These are phyloP conservation scores for Sitta carolinensis DNA, from an alignment of 2,797 vertebrate species.

Conservation along the genomic window DNA sequence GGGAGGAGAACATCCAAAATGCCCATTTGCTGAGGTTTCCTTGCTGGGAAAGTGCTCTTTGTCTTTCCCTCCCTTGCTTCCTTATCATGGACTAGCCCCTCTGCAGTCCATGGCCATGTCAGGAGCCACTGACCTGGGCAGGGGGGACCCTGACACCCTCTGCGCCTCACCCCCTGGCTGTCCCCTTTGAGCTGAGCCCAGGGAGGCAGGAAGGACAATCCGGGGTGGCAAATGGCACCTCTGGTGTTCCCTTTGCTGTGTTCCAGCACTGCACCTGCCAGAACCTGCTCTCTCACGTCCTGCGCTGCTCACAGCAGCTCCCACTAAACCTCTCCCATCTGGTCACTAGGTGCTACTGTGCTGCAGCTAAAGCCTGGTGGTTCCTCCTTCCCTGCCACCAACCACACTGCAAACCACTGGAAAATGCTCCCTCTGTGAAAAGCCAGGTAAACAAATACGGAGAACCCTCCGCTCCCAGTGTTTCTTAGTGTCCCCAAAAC, in stretches of 20 bases:
- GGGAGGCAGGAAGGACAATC: neutral
- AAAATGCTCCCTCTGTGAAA: neutral
- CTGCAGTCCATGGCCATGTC: neutral
- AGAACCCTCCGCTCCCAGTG: accelerated
- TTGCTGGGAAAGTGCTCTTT: neutral
- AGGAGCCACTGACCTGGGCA: neutral
- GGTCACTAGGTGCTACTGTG: neutral
- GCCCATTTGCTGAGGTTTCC: neutral
- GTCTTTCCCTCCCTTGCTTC: neutral
- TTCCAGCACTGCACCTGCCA: neutral
- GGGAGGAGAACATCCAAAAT: neutral
- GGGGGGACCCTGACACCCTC: neutral
- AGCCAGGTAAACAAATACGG: neutral
- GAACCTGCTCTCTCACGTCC: neutral
- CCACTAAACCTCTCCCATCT: neutral
- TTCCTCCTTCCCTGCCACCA: neutral
- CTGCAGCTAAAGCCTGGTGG: neutral
- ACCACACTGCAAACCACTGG: neutral
- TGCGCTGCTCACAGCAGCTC: neutral
- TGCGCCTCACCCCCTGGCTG: neutral
- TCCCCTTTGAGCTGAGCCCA: neutral
- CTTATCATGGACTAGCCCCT: neutral
- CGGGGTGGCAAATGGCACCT: neutral
- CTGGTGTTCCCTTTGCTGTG: neutral
- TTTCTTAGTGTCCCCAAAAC: neutral